Percentiles rank a stretch among this genome's conserved stretches.
These are phyloP conservation scores for Callochromis pleurospilus DNA, from an alignment of 2,113 vertebrate species.

Conservation along the genomic window DNA sequence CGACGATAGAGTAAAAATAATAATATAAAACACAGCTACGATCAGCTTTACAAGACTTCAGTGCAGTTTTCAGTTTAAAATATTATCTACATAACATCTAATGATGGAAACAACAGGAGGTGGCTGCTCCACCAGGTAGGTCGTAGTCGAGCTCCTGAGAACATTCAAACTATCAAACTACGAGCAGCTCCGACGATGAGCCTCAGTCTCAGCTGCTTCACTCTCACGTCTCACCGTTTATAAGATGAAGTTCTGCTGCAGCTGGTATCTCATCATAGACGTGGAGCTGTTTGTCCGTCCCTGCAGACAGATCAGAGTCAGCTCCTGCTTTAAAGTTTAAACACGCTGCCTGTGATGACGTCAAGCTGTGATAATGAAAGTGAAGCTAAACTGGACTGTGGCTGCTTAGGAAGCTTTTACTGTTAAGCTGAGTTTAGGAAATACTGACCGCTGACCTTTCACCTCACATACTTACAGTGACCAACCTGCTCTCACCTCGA, in stretches of 20 bases:
- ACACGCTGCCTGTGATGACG: neutral
- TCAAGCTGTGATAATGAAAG: neutral
- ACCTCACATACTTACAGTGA: neutral
- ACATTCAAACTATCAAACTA: neutral
- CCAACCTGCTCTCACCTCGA: neutral
- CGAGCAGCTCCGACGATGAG: neutral
- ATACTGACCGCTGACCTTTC: accelerated
- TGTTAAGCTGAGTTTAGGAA: neutral
- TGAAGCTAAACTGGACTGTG: neutral
- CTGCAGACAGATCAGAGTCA: neutral
- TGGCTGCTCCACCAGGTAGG: neutral
- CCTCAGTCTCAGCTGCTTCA: neutral
- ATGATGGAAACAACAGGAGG: no score
- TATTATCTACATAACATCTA: neutral
- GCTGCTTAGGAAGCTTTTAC: neutral
- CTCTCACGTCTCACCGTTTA: neutral
- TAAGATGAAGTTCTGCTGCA: accelerated
- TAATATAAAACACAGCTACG: neutral
- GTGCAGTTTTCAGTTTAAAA: neutral
- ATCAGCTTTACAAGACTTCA: neutral
- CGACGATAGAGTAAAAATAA: neutral
- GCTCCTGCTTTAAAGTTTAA: neutral
- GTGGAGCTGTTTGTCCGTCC: accelerated
- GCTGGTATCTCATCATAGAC: neutral
- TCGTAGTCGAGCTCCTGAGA: neutral